phyloP scores from a whole-genome alignment of 2,888 invertebrate genomes.

The Stegana nigrithorax region DNA sequence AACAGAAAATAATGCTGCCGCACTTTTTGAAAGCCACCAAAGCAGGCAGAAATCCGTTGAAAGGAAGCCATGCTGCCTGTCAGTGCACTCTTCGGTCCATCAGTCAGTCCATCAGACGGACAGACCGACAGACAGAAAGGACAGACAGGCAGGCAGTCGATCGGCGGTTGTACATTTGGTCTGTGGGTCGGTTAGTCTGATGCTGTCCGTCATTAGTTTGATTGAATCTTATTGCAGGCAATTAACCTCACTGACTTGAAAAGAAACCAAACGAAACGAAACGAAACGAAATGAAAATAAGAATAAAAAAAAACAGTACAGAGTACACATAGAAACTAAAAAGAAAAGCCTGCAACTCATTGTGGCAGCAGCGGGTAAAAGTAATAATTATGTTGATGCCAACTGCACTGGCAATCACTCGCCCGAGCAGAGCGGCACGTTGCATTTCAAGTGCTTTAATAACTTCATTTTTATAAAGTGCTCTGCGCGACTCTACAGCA shows the following conservation, averaged over 20 bases:
- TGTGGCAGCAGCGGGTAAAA: too few species aligned
- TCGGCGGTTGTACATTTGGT: neutral
- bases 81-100: neutral
- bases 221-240: slow-evolving; percentile 59
- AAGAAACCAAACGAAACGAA: too few species aligned
- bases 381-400: slow-evolving; percentile 4
- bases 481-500: too few species aligned
- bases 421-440: too few species aligned
- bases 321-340: too few species aligned
- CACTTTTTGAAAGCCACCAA: too few species aligned
- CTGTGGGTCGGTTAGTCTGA: slow-evolving; percentile 23
- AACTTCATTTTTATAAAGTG: slow-evolving; percentile 54
- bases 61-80: neutral
- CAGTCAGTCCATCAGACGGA: neutral
- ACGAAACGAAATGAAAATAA: too few species aligned
- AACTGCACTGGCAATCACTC: too few species aligned
- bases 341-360: too few species aligned
- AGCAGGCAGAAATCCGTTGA: too few species aligned
- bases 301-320: too few species aligned
- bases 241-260: slow-evolving; percentile 45
- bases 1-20: too few species aligned
- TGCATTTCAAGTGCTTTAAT: slow-evolving; percentile 33
- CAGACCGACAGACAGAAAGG: neutral
- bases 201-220: slow-evolving; percentile 52
- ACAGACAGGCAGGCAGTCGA: slow-evolving; percentile 3